These are phyloP conservation scores for Hedya salicella DNA, from an alignment of 2,888 invertebrate species.

Conservation along the genomic window DNA sequence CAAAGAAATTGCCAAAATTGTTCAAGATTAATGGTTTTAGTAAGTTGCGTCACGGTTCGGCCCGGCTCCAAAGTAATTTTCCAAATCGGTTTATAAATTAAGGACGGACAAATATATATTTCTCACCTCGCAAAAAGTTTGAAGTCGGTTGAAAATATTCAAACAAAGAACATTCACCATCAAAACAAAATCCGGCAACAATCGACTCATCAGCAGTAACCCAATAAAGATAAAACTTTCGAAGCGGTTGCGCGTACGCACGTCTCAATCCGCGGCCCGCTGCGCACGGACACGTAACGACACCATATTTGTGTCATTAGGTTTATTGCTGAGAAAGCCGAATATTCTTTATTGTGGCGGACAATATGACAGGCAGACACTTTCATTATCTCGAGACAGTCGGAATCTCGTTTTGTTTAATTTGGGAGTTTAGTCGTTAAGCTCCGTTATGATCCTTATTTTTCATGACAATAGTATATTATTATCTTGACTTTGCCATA, in stretches of 20 bases:
- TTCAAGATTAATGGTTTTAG: too few species aligned
- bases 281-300: slow-evolving; percentile 24
- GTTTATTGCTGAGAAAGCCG: slow-evolving; percentile 36
- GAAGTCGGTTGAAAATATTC: too few species aligned
- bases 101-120: too few species aligned
- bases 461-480: too few species aligned
- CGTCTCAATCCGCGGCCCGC: slow-evolving; percentile 44
- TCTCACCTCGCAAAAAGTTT: too few species aligned
- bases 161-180: slow-evolving; percentile 21
- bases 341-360: slow-evolving; percentile 13
- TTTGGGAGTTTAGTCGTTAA: not conserved
- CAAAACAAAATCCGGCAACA: slow-evolving; percentile 25
- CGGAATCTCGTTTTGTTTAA: slow-evolving; percentile 5
- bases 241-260: slow-evolving; percentile 23
- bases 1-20: too few species aligned
- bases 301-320: slow-evolving; percentile 42
- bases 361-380: slow-evolving; percentile 21
- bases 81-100: too few species aligned
- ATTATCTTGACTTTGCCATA: too few species aligned
- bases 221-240: slow-evolving; percentile 39
- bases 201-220: slow-evolving; percentile 20
- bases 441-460: too few species aligned
- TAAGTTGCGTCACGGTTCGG: too few species aligned
- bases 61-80: too few species aligned
- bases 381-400: slow-evolving; percentile 5